phyloP scores from a whole-genome alignment of 2,113 vertebrate genomes.

The Macaca mulatta region DNA sequence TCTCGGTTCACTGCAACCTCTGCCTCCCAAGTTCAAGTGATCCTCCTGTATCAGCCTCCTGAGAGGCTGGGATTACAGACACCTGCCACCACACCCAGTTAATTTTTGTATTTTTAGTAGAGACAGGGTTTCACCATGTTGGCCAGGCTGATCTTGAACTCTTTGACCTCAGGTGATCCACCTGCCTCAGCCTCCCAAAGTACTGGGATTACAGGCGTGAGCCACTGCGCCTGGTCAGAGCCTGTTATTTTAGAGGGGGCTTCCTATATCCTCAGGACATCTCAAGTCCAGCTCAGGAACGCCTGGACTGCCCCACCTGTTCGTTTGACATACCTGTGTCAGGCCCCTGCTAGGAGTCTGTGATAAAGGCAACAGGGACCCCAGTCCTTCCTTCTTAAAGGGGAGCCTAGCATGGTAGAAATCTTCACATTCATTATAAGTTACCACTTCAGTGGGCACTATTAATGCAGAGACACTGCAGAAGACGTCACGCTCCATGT shows the following conservation, averaged over 20 bases:
- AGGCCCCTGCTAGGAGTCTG: background rate
- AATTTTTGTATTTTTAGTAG: too few species aligned
- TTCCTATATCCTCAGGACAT: background rate
- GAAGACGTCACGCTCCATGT: background rate
- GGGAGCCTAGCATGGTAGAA: background rate
- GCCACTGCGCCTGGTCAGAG: background rate
- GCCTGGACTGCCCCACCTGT: background rate
- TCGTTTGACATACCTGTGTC: background rate
- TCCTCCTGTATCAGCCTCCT: too few species aligned
- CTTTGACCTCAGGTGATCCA: too few species aligned
- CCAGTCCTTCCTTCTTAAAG: background rate
- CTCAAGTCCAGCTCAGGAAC: background rate
- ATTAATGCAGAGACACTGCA: background rate
- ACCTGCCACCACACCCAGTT: too few species aligned
- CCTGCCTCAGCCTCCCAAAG: too few species aligned
- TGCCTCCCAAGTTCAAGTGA: too few species aligned
- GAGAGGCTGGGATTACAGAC: too few species aligned
- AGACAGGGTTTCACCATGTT: too few species aligned
- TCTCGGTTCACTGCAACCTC: too few species aligned
- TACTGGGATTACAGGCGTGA: too few species aligned
- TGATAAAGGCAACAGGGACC: background rate
- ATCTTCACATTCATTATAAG: background rate
- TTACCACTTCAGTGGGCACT: fast-evolving
- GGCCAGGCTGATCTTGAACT: too few species aligned
- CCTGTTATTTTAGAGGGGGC: background rate